Conservation (phyloP, 2,888 invertebrate species). For the Falcaria lacertinaria region DNA sequence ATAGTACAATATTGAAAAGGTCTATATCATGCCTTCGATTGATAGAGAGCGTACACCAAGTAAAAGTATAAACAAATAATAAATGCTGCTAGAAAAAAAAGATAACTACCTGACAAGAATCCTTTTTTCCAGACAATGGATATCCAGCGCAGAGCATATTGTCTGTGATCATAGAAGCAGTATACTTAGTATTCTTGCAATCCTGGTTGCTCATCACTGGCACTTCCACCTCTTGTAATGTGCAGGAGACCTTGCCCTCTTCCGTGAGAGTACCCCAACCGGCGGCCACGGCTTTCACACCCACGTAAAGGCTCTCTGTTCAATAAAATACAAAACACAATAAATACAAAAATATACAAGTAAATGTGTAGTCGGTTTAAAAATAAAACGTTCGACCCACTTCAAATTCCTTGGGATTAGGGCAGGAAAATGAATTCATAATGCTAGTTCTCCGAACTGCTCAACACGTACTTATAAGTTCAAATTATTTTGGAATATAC, state of each 20-base stretch:
- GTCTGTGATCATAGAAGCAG: constrained; percentile 90
- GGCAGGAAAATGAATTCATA: no score
- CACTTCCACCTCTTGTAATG: constrained; percentile 90
- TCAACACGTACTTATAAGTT: no score
- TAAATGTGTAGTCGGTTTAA: neutral
- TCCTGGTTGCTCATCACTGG: constrained; percentile 84
- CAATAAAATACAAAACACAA: constrained; percentile 1
- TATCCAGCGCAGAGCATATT: constrained; percentile 94
- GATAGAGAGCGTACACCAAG: no score
- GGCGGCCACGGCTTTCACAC: constrained; percentile 85
- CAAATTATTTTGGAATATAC: no score
- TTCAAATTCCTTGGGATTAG: no score
- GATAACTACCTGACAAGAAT: constrained; percentile 86
- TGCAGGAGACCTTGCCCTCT: constrained; percentile 90
- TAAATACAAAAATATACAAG: no score
- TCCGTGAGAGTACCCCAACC: constrained; percentile 95
- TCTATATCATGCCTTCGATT: no score
- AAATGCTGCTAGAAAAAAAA: no score
- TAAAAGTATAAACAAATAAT: no score
- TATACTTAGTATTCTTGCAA: constrained; percentile 88
- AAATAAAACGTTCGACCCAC: no score
- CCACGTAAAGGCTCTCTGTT: constrained; percentile 84
- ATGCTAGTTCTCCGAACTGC: no score
- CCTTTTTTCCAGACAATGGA: constrained; percentile 84
- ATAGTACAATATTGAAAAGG: no score